Conservation (phyloP, 2,113 vertebrate genomes). For the Podilymbus podiceps region DNA sequence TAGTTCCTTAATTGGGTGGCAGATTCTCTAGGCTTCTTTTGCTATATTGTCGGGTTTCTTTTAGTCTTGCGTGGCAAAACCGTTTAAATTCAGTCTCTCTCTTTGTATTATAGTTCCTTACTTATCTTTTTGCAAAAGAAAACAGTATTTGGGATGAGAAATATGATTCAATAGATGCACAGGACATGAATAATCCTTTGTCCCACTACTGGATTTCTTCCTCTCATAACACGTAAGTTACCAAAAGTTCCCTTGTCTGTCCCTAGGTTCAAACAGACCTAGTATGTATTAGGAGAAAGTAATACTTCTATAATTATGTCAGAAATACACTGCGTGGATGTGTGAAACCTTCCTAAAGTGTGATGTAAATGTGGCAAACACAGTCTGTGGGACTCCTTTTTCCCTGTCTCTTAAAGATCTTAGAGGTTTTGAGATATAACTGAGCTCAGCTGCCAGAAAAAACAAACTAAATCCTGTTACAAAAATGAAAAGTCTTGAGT, state of each 20-base stretch:
- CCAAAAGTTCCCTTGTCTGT: rapidly evolving
- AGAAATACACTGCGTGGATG: neutral
- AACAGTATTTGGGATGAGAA: constrained; percentile 95
- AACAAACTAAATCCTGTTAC: neutral
- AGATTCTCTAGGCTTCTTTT: neutral
- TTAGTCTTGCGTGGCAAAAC: neutral
- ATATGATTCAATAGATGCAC: constrained; percentile 78
- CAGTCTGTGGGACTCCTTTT: neutral
- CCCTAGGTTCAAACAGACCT: neutral
- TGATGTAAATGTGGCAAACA: neutral
- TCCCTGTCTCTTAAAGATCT: neutral
- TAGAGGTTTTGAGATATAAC: neutral
- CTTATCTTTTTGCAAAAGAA: constrained; percentile 95
- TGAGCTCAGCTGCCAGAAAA: neutral
- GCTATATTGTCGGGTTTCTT: neutral
- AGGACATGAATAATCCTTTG: constrained; percentile 96
- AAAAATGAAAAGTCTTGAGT: neutral
- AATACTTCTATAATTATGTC: neutral
- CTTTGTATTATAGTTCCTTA: constrained; percentile 83
- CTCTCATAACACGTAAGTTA: constrained; percentile 96
- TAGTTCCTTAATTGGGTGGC: neutral
- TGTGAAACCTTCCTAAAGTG: neutral
- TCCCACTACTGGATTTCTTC: constrained; percentile 99
- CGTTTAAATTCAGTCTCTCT: neutral
- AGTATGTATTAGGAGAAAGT: neutral